Percentiles rank a stretch among this genome's conserved stretches.
Evolutionary conservation across 2,797 vertebrate species (phyloP).

Genomic region (Chelidonichthys spinosus): DNA sequence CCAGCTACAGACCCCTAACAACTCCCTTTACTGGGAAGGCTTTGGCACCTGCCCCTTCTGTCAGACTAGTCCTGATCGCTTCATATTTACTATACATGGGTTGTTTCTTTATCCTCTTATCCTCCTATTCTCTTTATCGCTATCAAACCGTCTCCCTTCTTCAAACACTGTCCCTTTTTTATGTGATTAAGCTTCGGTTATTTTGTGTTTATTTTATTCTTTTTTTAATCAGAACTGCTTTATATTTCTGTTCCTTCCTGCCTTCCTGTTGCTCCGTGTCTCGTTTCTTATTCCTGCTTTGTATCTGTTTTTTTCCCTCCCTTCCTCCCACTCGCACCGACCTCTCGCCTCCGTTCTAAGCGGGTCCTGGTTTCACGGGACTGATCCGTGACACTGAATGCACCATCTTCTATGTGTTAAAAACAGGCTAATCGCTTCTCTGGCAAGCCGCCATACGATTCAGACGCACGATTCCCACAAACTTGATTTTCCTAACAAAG

Average conservation of each 20-base stretch:
- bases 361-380: slow-evolving; percentile 43
- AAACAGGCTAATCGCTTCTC: slow-evolving; percentile 49
- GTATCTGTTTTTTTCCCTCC: slow-evolving; percentile 10
- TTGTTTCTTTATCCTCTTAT: slow-evolving; percentile 20
- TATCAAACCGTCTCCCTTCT: slow-evolving; percentile 24
- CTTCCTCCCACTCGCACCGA: slow-evolving; percentile 22
- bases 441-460: slow-evolving; percentile 36
- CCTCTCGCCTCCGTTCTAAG: slow-evolving; percentile 42
- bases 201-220: background rate
- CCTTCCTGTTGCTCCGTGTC: slow-evolving; percentile 22
- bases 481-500: slow-evolving; percentile 26
- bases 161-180: slow-evolving; percentile 17
- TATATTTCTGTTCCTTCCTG: slow-evolving; percentile 48
- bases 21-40: slow-evolving; percentile 33
- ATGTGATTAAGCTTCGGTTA: slow-evolving; percentile 43
- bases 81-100: slow-evolving; percentile 28
- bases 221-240: slow-evolving; percentile 32
- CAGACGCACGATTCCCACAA: slow-evolving; percentile 35
- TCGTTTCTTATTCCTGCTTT: slow-evolving; percentile 43
- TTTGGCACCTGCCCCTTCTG: slow-evolving; percentile 40
- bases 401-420: slow-evolving; percentile 38
- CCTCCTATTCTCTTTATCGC: background rate
- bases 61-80: slow-evolving; percentile 41
- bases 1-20: slow-evolving; percentile 42
- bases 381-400: slow-evolving; percentile 52